Evolutionary conservation across 2,113 vertebrate genomes (phyloP), one percentile per base, ranked within the genome.

Genomic region (Bujurquina vittata): DNA sequence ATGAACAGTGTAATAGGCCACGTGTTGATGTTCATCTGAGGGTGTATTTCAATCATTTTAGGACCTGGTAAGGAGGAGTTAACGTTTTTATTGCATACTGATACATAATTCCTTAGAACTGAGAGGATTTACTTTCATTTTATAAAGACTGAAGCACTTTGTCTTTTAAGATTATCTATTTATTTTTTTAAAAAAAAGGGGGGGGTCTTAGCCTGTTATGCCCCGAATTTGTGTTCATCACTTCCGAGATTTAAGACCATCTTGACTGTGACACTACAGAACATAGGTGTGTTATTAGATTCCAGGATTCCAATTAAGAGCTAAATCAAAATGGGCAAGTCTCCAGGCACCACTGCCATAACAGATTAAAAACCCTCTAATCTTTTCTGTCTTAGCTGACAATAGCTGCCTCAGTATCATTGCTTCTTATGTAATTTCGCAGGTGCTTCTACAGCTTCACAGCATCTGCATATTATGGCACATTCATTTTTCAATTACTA

Each of bases 261-360:
- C 43, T 1, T 69, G 0, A 1, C 17, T 49, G 43, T 69, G 43
- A 69, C 43, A 69, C 23, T 31, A 52, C 65, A 29, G 40, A 10
- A 69, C 43, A 52, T 69, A 52, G 23, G 23, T 52, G 43, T 0
- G 2, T 69, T 52, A 69, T 31, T 69, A 52, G 43, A 69, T 11
- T 20, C 65, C 26, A 69, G 23, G 52, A 69, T 69, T 69, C 65
- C 23, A 69, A 31, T 52, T 69, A 69, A 52, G 29, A 69, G 23
- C 65, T 52, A 52, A 52, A 26, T 69, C 65, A 69, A 69, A 69
- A 52, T 69, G 65, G 43, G 29, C 43, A 69, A 52, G 43, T 69
- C 43, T 69, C 23, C 65, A 69, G 65, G 65, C 23, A 52, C 65
- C 43, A 12, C 23, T 52, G 43, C 65, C 43, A 72, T 52, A 72